Evolutionary conservation across 2,797 vertebrate genomes (phyloP).

Genomic region (Sebastes cheni): DNA sequence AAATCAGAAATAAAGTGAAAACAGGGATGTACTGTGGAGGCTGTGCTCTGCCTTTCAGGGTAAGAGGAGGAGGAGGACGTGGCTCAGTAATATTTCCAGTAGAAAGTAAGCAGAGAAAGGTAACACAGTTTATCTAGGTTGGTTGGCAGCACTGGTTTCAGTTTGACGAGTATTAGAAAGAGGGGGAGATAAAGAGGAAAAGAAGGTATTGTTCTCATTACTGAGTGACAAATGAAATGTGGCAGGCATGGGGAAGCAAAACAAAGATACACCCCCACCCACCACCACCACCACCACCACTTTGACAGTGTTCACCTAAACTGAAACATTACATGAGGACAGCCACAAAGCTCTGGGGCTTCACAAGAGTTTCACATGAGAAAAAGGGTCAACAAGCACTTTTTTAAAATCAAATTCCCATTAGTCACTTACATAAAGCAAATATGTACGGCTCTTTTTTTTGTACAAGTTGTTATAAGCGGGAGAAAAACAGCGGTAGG

Average conservation of each 20-base stretch:
- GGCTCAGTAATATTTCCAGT: conserved; percentile 64
- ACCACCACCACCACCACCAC: neutral
- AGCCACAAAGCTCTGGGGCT: conserved; percentile 77
- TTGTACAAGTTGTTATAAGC: conserved; percentile 78
- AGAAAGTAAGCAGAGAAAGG: conserved; percentile 35
- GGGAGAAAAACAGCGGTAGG: conserved; percentile 80
- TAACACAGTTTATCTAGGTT: conserved; percentile 28
- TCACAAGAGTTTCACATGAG: conserved; percentile 49
- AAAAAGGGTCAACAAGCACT: conserved; percentile 67
- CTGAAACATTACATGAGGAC: conserved; percentile 82
- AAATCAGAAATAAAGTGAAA: conserved; percentile 29
- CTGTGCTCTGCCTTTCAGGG: conserved; percentile 44
- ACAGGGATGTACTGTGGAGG: conserved; percentile 14
- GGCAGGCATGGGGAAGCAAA: neutral
- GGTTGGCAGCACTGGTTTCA: conserved; percentile 60
- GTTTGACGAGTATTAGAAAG: conserved; percentile 22
- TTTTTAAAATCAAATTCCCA: conserved; percentile 79
- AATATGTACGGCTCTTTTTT: conserved; percentile 75
- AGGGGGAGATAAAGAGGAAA: neutral
- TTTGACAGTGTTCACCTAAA: conserved; percentile 36
- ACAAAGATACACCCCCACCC: neutral
- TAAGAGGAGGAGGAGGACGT: conserved; percentile 33
- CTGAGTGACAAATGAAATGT: conserved; percentile 9
- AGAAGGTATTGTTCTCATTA: conserved; percentile 14
- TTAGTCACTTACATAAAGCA: conserved; percentile 86